These are phyloP conservation scores for Gobionotothen gibberifrons DNA, from an alignment of 2,797 vertebrate species.

Conservation along the genomic window DNA sequence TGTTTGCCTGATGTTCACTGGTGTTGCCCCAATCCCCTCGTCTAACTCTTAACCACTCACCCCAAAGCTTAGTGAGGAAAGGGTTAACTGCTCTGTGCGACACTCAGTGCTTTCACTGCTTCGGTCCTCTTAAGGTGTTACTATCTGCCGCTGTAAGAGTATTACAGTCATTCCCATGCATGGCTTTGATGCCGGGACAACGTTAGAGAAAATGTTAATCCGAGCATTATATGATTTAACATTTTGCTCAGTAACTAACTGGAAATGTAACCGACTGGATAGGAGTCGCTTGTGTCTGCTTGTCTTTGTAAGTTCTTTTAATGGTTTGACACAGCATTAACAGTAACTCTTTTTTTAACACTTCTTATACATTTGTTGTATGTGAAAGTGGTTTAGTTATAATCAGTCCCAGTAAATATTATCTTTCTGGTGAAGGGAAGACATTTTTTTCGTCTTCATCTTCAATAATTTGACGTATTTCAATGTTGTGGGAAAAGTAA, in stretches of 20 bases:
- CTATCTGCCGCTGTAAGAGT: slow-evolving; percentile 13
- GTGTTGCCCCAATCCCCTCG: slow-evolving; percentile 14
- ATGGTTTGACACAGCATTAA: slow-evolving; percentile 20
- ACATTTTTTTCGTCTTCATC: background rate
- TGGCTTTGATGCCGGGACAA: slow-evolving; percentile 55
- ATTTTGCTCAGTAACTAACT: slow-evolving; percentile 44
- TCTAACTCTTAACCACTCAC: slow-evolving; percentile 70
- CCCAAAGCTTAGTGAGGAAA: slow-evolving; percentile 15
- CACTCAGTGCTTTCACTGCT: slow-evolving; percentile 27
- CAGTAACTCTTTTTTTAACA: slow-evolving; percentile 1
- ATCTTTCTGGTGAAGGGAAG: background rate
- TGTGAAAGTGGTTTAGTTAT: background rate
- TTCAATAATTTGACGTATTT: background rate
- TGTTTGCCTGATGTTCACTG: slow-evolving; percentile 77
- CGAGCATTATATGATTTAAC: slow-evolving; percentile 11
- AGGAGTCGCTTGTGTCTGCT: slow-evolving; percentile 17
- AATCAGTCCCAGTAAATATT: background rate
- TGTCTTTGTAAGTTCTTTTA: slow-evolving; percentile 14
- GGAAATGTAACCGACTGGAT: slow-evolving; percentile 14
- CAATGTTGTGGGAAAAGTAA: background rate
- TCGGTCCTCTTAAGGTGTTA: slow-evolving; percentile 27
- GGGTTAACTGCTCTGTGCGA: slow-evolving; percentile 18
- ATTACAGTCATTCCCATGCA: slow-evolving; percentile 53
- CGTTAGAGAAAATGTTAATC: slow-evolving; percentile 28
- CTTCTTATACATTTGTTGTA: background rate